Conservation (phyloP, 2,888 invertebrate species). For the Thecophora atra region DNA sequence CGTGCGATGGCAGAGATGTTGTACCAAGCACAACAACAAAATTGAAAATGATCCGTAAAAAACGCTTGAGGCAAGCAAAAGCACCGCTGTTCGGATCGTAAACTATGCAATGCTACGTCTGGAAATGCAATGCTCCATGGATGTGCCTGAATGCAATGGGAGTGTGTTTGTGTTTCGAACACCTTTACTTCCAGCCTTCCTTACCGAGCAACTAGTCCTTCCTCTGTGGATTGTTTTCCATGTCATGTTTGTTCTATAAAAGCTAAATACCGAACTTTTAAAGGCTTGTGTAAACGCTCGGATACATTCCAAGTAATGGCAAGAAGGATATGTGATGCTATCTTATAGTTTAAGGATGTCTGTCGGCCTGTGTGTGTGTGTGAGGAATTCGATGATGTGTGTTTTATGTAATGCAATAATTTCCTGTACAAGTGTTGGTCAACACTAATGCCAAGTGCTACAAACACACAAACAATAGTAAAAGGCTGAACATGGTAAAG, state of each 20-base stretch:
- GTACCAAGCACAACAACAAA: too few relatives aligned
- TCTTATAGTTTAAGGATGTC: background rate
- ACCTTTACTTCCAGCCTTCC: background rate
- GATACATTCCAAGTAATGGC: background rate
- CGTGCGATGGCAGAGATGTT: background rate
- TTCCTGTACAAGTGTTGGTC: conserved; percentile 35
- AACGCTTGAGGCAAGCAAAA: too few relatives aligned
- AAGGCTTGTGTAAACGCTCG: background rate
- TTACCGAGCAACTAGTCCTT: too few relatives aligned
- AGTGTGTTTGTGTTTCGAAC: background rate
- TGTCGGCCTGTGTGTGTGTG: background rate
- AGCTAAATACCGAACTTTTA: conserved; percentile 18
- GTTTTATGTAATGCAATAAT: conserved; percentile 31
- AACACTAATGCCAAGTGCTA: conserved; percentile 21
- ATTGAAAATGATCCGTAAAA: too few relatives aligned
- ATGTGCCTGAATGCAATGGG: background rate
- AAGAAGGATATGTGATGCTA: background rate
- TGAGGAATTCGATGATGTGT: background rate
- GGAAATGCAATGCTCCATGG: background rate
- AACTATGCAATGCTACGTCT: background rate
- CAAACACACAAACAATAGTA: conserved; percentile 14
- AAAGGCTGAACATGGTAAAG: too few relatives aligned
- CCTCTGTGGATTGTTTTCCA: background rate
- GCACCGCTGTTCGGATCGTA: too few relatives aligned
- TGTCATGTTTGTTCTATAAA: conserved; percentile 15